These are phyloP conservation scores for Stigmatopora argus DNA, from an alignment of 2,113 vertebrate species.

Conservation along the genomic window DNA sequence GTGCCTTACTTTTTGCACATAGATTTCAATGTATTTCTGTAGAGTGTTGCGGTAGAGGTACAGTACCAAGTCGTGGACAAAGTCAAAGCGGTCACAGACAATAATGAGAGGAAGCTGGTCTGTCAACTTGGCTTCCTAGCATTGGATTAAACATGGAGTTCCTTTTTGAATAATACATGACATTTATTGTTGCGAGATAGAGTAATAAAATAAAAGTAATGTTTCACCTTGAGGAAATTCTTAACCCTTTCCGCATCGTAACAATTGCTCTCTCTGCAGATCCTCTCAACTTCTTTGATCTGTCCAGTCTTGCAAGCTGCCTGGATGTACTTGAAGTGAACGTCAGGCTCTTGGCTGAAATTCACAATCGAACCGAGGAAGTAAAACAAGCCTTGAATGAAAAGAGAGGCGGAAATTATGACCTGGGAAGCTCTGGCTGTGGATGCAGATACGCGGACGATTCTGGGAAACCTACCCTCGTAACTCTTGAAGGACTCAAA, in stretches of 20 bases:
- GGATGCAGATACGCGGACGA: background rate
- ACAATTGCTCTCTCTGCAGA: constrained; percentile 89
- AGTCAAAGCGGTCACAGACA: constrained; percentile 89
- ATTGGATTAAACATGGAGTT: constrained; percentile 6
- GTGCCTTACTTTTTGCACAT: constrained; percentile 83
- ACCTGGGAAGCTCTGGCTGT: constrained; percentile 10
- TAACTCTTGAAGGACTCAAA: constrained; percentile 94
- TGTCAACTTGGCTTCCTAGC: constrained; percentile 86
- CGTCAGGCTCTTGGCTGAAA: constrained; percentile 91
- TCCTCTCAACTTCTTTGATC: constrained; percentile 91
- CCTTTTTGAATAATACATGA: background rate
- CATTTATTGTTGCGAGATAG: background rate
- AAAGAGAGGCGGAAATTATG: constrained; percentile 18
- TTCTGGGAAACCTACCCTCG: constrained; percentile 73
- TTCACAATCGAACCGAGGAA: constrained; percentile 93
- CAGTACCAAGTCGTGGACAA: constrained; percentile 87
- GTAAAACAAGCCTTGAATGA: constrained; percentile 82
- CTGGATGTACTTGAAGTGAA: constrained; percentile 93
- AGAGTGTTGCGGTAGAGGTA: constrained; percentile 88
- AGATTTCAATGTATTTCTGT: constrained; percentile 95
- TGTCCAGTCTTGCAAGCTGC: constrained; percentile 92
- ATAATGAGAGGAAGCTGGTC: constrained; percentile 93
- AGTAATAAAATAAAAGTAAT: accelerated
- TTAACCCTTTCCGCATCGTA: constrained; percentile 88
- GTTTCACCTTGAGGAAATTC: constrained; percentile 85